Percentiles rank a stretch among this genome's conserved stretches.
Evolutionary conservation across 1,140 invertebrate genomes (phyloP).

Genomic region (Drosophila nasuta): DNA sequence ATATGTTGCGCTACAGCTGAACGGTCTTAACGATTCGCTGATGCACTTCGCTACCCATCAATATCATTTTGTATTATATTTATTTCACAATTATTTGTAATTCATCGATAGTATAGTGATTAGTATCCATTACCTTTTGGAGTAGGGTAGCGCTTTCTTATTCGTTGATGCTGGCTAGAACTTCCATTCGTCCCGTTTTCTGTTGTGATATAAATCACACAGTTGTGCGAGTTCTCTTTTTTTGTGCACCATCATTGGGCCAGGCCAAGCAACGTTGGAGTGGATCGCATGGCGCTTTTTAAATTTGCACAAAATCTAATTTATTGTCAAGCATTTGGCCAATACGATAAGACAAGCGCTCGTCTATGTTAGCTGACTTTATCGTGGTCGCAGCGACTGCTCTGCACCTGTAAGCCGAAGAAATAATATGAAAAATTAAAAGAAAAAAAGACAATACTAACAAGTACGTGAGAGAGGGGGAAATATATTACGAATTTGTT

Average conservation of each 20-base stretch:
- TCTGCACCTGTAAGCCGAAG: slow-evolving; percentile 64
- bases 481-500: slow-evolving; percentile 55
- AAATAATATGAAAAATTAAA: slow-evolving; percentile 38
- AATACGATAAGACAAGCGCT: slow-evolving; percentile 62
- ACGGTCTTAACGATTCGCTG: background rate
- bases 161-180: slow-evolving; percentile 17
- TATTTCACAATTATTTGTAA: background rate
- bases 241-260: slow-evolving; percentile 69
- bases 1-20: slow-evolving; percentile 15
- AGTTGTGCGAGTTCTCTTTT: slow-evolving; percentile 51
- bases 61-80: background rate
- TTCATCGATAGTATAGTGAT: background rate
- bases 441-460: slow-evolving; percentile 25
- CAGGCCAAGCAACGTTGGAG: slow-evolving; percentile 41
- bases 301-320: slow-evolving; percentile 79
- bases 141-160: slow-evolving; percentile 19
- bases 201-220: slow-evolving; percentile 70
- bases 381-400: slow-evolving; percentile 42
- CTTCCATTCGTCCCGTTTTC: slow-evolving; percentile 29
- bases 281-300: slow-evolving; percentile 44
- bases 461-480: background rate
- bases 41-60: slow-evolving; percentile 3
- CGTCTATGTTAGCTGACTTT: slow-evolving; percentile 56
- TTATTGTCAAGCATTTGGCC: slow-evolving; percentile 76
- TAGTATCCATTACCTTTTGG: background rate